Conservation (phyloP, 1,140 invertebrate species). For the Hycleus phaleratus region DNA sequence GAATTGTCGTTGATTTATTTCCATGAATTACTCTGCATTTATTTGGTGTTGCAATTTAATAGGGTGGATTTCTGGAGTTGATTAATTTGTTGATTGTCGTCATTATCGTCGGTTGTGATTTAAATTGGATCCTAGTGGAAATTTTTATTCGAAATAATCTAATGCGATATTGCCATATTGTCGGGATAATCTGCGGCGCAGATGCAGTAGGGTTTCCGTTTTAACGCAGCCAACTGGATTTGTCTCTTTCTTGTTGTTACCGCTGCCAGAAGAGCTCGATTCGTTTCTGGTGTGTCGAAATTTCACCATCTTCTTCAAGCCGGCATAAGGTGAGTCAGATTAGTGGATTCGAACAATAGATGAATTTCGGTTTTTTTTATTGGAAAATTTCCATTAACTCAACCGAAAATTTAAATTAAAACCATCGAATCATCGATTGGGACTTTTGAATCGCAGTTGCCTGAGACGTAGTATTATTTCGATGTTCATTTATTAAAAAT, state of each 20-base stretch:
- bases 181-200: background rate
- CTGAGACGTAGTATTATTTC: background rate
- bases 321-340: background rate
- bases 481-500: background rate
- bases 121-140: no score
- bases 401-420: background rate
- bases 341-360: no score
- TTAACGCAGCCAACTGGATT: constrained; percentile 3
- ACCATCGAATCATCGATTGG: background rate
- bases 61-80: no score
- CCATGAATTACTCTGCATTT: no score
- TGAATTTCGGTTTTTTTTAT: no score
- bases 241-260: constrained; percentile 17
- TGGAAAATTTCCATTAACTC: no score
- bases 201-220: constrained; percentile 5
- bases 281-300: background rate
- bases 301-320: background rate
- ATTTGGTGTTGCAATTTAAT: no score
- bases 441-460: background rate
- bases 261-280: background rate
- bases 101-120: no score
- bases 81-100: no score
- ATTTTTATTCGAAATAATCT: no score
- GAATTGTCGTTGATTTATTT: no score
- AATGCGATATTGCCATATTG: no score